Conservation (phyloP, 2,888 invertebrate species). For the Azorinus chamasolen region DNA sequence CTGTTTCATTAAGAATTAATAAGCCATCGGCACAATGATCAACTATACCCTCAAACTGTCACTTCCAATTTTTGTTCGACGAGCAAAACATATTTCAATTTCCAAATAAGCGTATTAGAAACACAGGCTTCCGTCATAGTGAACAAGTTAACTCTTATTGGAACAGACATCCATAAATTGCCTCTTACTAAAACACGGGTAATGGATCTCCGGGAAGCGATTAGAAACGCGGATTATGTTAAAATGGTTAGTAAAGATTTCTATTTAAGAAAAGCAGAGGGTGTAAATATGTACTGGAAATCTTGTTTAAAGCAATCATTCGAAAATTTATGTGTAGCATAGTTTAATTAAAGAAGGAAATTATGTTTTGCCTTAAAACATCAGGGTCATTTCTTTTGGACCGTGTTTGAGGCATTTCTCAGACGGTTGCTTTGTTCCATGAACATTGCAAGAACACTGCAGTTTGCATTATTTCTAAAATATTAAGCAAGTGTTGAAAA, state of each 20-base stretch:
- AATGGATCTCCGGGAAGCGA: slow-evolving; percentile 1
- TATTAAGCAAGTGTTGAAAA: too few species aligned
- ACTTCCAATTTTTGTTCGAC: slow-evolving; percentile 47
- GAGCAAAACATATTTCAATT: slow-evolving; percentile 64
- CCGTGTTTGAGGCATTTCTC: too few species aligned
- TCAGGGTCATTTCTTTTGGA: too few species aligned
- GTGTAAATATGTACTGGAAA: too few species aligned
- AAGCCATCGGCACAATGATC: slow-evolving; percentile 37
- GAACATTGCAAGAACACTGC: too few species aligned
- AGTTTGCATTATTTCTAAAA: too few species aligned
- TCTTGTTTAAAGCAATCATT: too few species aligned
- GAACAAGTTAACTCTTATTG: slow-evolving; percentile 59
- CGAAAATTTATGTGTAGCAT: too few species aligned
- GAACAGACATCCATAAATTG: slow-evolving; percentile 57
- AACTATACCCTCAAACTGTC: slow-evolving; percentile 45
- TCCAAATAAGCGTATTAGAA: slow-evolving; percentile 61
- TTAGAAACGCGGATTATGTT: slow-evolving; percentile 5
- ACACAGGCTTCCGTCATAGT: slow-evolving; percentile 26
- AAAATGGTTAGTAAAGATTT: slow-evolving; percentile 30
- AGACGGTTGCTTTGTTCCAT: too few species aligned
- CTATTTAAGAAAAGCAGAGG: background rate
- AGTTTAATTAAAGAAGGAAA: too few species aligned
- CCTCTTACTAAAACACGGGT: slow-evolving; percentile 42
- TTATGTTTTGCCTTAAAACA: too few species aligned
- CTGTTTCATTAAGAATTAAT: slow-evolving; percentile 60